phyloP scores from a whole-genome alignment of 2,888 invertebrate genomes.

The Ditula angustiorana region DNA sequence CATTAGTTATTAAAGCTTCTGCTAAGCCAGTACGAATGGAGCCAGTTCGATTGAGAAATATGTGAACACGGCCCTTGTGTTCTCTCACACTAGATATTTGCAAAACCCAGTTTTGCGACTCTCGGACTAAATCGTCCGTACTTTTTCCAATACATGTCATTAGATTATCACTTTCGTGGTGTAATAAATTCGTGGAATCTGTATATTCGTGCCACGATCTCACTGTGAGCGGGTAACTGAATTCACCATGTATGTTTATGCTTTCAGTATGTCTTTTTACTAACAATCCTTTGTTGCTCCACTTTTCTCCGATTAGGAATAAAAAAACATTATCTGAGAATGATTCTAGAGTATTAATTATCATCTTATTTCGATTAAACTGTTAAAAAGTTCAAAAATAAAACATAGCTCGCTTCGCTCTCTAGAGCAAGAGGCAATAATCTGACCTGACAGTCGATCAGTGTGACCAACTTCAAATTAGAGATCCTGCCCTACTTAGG shows the following conservation, averaged over 20 bases:
- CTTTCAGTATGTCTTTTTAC: slow-evolving; percentile 86
- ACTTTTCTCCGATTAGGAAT: slow-evolving; percentile 54
- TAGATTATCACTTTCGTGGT: slow-evolving; percentile 49
- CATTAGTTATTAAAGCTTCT: slow-evolving; percentile 56
- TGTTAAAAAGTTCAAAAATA: not conserved
- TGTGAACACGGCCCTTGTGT: slow-evolving; percentile 74
- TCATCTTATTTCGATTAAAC: slow-evolving; percentile 47
- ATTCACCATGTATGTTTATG: slow-evolving; percentile 85
- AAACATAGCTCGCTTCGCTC: too few species aligned
- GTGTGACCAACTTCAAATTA: too few species aligned
- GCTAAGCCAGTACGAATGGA: slow-evolving; percentile 61
- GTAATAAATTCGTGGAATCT: slow-evolving; percentile 40
- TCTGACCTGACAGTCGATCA: too few species aligned
- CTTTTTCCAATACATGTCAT: slow-evolving; percentile 63
- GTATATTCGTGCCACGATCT: slow-evolving; percentile 84
- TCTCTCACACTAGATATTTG: slow-evolving; percentile 68
- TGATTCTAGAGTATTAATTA: slow-evolving; percentile 56
- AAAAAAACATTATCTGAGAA: slow-evolving; percentile 57
- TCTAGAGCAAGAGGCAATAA: too few species aligned
- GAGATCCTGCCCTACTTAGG: too few species aligned
- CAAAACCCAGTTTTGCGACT: slow-evolving; percentile 79
- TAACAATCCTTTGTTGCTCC: slow-evolving; percentile 54
- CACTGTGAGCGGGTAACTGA: slow-evolving; percentile 86
- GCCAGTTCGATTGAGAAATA: slow-evolving; percentile 80
- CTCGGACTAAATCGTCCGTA: slow-evolving; percentile 62